Conservation (phyloP, 2,797 vertebrate species). For the Arrhamphus sclerolepis region DNA sequence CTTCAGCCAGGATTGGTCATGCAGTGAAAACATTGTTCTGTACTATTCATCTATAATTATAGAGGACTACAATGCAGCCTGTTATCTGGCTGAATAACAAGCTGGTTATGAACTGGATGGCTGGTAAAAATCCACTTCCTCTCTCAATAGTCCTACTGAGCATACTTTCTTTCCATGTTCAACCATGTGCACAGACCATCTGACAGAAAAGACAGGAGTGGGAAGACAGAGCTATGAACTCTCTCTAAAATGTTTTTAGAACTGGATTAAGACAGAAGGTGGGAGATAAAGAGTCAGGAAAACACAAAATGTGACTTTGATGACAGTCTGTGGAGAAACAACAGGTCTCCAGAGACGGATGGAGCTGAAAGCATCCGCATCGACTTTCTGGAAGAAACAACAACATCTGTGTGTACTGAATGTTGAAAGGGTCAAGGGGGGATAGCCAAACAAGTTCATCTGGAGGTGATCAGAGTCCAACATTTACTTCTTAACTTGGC, state of each 20-base stretch:
- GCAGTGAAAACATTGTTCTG: constrained; percentile 21
- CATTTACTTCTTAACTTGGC: constrained; percentile 25
- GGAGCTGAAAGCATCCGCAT: constrained; percentile 59
- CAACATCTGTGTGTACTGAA: constrained; percentile 24
- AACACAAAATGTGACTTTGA: constrained; percentile 39
- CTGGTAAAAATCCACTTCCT: constrained; percentile 22
- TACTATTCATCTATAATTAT: constrained; percentile 33
- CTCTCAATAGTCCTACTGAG: constrained; percentile 30
- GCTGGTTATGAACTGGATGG: constrained; percentile 9
- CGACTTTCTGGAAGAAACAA: constrained; percentile 52
- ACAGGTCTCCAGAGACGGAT: constrained; percentile 44
- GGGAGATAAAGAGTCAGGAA: constrained; percentile 20
- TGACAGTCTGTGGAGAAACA: constrained; percentile 41
- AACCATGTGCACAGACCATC: constrained; percentile 59
- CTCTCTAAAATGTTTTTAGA: constrained; percentile 41
- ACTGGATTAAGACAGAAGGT: constrained; percentile 19
- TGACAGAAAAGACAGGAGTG: constrained; percentile 63
- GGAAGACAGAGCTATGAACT: constrained; percentile 37
- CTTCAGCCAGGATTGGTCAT: constrained; percentile 20
- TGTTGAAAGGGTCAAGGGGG: constrained; percentile 52
- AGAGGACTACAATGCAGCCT: constrained; percentile 17
- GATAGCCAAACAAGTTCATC: constrained; percentile 48
- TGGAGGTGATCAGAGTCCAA: constrained; percentile 45
- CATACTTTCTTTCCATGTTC: constrained; percentile 24
- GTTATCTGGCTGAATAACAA: constrained; percentile 26